Percentiles rank a stretch among this genome's conserved stretches.
These are phyloP conservation scores for Drepana arcuata DNA, from an alignment of 1,140 invertebrate species.

Conservation along the genomic window DNA sequence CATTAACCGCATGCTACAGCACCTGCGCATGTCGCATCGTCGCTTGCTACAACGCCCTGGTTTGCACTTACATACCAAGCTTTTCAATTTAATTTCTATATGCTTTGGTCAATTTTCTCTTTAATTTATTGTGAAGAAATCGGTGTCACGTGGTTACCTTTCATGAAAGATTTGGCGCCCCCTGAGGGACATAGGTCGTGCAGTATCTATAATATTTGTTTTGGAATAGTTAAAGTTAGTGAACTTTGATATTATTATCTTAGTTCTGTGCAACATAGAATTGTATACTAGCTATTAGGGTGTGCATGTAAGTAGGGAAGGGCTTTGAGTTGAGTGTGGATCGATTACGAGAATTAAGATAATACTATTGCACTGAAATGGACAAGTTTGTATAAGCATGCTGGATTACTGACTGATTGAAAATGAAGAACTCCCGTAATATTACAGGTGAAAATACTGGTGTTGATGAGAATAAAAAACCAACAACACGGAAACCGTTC, in stretches of 20 bases:
- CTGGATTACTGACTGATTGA: too few relatives aligned
- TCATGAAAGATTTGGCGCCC: conserved; percentile 57
- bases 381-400: too few relatives aligned
- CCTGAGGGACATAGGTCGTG: conserved; percentile 51
- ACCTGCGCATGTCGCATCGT: conserved; percentile 31
- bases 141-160: conserved; percentile 47
- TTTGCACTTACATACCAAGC: conserved; percentile 41
- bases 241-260: neutral
- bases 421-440: too few relatives aligned
- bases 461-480: conserved; percentile 58
- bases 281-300: conserved; percentile 1
- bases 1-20: conserved; percentile 3
- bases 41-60: conserved; percentile 41
- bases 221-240: neutral
- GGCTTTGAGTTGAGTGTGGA: conserved; percentile 3
- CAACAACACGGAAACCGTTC: conserved; percentile 39
- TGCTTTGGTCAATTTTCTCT: conserved; percentile 23
- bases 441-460: conserved; percentile 63
- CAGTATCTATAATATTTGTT: conserved; percentile 4
- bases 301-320: conserved; percentile 15
- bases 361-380: too few relatives aligned
- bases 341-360: conserved; percentile 10
- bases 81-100: conserved; percentile 40
- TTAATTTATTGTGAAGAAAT: conserved; percentile 53
- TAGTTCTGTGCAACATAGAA: too few relatives aligned